Conservation (phyloP, 2,888 invertebrate species). For the Onthophagus sagittarius region DNA sequence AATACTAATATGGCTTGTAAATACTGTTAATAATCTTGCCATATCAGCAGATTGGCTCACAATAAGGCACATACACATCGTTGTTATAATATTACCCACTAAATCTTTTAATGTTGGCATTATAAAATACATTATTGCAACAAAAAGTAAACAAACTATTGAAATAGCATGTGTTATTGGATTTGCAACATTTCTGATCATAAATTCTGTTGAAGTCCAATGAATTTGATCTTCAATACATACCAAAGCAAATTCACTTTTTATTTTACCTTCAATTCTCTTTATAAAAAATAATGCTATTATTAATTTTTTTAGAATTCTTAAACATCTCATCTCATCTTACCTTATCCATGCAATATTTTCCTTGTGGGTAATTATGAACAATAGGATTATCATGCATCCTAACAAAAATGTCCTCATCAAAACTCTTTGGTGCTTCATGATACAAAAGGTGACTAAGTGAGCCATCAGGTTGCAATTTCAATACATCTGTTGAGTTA, state of each 20-base stretch:
- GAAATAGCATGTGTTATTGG: conserved; percentile 73
- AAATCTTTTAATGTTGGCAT: conserved; percentile 78
- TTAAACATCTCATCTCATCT: conserved; percentile 28
- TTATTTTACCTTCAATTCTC: conserved; percentile 54
- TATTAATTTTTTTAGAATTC: neutral
- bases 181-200: conserved; percentile 72
- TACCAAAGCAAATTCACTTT: conserved; percentile 67
- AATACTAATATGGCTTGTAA: conserved; percentile 75
- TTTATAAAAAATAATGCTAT: conserved; percentile 36
- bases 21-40: conserved; percentile 75
- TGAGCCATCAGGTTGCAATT: conserved; percentile 65
- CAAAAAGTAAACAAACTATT: conserved; percentile 64
- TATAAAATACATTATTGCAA: conserved; percentile 78
- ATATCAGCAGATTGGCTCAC: conserved; percentile 73
- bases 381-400: conserved; percentile 1
- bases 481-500: conserved; percentile 59
- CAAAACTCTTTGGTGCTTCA: conserved; percentile 41
- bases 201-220: conserved; percentile 70
- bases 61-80: conserved; percentile 73
- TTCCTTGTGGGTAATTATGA: conserved; percentile 40
- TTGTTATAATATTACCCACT: conserved; percentile 80
- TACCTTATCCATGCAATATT: conserved; percentile 81
- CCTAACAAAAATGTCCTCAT: conserved; percentile 16
- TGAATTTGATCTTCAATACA: conserved; percentile 70
- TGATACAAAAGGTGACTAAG: conserved; percentile 70